phyloP scores from a whole-genome alignment of 1,140 invertebrate genomes.

The Cataglyphis hispanica region DNA sequence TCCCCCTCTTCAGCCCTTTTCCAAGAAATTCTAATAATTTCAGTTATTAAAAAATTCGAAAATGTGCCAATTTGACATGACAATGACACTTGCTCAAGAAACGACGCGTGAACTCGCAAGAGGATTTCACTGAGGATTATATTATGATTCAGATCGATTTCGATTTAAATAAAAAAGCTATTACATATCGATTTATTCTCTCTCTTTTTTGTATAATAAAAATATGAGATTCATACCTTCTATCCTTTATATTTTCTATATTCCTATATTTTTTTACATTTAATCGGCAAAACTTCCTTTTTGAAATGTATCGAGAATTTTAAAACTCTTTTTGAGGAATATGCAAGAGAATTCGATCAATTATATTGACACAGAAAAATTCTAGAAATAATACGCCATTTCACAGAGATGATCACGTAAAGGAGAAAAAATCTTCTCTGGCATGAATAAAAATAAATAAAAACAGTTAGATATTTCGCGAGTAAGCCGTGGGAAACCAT shows the following conservation, averaged over 20 bases:
- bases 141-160: not conserved
- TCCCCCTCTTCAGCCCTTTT: not conserved
- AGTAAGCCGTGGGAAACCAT: slow-evolving; percentile 10
- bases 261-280: too few species aligned
- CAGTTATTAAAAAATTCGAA: not conserved
- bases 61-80: not conserved
- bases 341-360: too few species aligned
- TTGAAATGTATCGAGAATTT: not conserved
- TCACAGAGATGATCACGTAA: slow-evolving; percentile 70
- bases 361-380: not conserved
- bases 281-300: too few species aligned
- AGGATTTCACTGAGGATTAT: not conserved
- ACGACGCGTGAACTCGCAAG: too few species aligned
- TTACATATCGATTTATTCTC: not conserved
- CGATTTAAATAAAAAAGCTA: not conserved
- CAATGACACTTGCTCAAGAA: not conserved
- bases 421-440: slow-evolving; percentile 50
- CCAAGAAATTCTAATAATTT: not conserved
- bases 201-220: not conserved
- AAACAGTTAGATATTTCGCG: slow-evolving; percentile 20
- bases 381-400: not conserved
- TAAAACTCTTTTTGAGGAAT: not conserved
- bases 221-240: not conserved
- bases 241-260: too few species aligned
- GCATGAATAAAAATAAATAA: slow-evolving; percentile 8